Base-by-base conservation (phyloP, 2,888 invertebrate genomes). In the Nipponacmea schrenckii region DNA sequence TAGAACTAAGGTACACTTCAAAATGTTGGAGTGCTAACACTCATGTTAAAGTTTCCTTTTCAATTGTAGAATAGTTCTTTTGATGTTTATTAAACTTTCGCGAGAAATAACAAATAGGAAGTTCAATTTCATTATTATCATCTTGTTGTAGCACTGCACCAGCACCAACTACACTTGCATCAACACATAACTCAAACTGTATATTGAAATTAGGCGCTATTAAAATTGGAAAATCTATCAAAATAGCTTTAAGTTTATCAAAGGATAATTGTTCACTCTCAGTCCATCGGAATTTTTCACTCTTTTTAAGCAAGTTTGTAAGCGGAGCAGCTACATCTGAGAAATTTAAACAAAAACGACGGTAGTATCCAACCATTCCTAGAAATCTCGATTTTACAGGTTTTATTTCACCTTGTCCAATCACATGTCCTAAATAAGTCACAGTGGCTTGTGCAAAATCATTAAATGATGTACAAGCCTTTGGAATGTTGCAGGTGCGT, bases 191-290 rank as follows among this genome's bases (percentile, higher is more conserved):
- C 62, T 72, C 74, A 67, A 79, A 77, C 17, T 68, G 72, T 64
- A 74, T 44, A 0, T 44, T 1, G 63, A 67, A 73, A 44, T 70
- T 45, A 10, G 75, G 64, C n/a, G 71, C 65, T 31, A 27, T 45
- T 8, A 81, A 27, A 26, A 80, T 69, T 4, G 76, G 78, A 39
- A 48, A 15, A n/a, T 17, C 31, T 8, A 63, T 56, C 27, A 80
- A 48, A 20, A 77, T 44, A 0, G 63, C 17, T 64, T 87, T 88
- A 64, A 85, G 74, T 7, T 72, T 50, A 10, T 82, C 71, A 64
- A 87, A 86, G 15, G 84, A 80, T 1, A 70, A 39, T 66, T 85
- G 76, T 70, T 84, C 84, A 10, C 71, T 20, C 26, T 73, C 70
- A 7, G 70, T 72, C 86, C 86, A 87, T 12, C 71, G 39, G 64